Evolutionary conservation across 37 sponge, comb jelly and placozoan genomes (phyloP), one percentile per base, ranked within the genome.

Genomic region (Haliclona indistincta): DNA sequence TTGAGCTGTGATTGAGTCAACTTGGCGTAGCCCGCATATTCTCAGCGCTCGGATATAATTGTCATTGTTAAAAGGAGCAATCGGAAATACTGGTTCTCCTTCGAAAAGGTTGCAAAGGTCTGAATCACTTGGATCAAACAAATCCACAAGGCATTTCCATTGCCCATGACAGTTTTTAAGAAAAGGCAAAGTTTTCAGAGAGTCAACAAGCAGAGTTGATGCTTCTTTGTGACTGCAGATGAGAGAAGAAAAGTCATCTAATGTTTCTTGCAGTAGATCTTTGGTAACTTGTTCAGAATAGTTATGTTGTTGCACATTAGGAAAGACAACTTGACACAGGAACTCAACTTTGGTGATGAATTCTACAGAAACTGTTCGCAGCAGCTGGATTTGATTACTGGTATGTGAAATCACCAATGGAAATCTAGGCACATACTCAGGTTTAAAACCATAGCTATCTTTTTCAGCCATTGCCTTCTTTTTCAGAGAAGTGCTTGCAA

Each of bases 21-120:
- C 15, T 47, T 10, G 10, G 7, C 47, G 39, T 55, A 85, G 38
- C 5, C 85, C 85, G 77, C 85, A 85, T 2, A 28, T n/a, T 6
- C 23, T 32, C 23, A 73, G 73, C 39, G 22, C n/a, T 17, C 22
- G 0, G 13, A 67, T 47, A 25, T 38, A 64, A 43, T 30, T 64
- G 43, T 38, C 11, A 0, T 30, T 23, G 38, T 64, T 20, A 53
- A 70, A 83, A 30, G 84, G 84, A 17, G 38, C 56, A 6, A 3
- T 2, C 17, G 85, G 85, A 72, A 85, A 85, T 43, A 85, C 85
- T 30, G 38, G 45, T 44, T 85, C 85, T 13, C 64, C 71, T 35
- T 62, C 42, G 67, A 34, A 85, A 23, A 85, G 72, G 38, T 40
- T 34, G 19, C 3, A 0, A 19, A 77, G 51, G 3, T 30, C 67